Percentiles rank a stretch among this genome's conserved stretches.
phyloP scores from a whole-genome alignment of 2,888 invertebrate species.

The Myathropa florea region DNA sequence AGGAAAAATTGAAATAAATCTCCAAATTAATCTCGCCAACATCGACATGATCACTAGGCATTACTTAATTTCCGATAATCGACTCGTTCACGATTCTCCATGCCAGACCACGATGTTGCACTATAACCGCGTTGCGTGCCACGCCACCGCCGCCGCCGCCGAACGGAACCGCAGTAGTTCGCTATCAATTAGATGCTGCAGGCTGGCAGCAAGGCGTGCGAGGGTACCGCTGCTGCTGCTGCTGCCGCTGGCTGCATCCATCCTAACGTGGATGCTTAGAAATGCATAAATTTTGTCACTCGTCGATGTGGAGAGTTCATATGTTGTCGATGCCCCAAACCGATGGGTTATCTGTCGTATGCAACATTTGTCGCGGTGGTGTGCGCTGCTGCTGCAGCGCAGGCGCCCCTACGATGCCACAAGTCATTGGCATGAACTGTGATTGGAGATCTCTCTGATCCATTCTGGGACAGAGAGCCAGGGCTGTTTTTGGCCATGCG shows the following conservation, averaged over 20 bases:
- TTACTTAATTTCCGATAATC: conserved; percentile 64
- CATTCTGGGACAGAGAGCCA: conserved; percentile 7
- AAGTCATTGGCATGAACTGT: conserved; percentile 49
- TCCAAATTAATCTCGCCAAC: conserved; percentile 47
- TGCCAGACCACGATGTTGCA: conserved; percentile 65
- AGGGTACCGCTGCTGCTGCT: neutral
- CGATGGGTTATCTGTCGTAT: conserved; percentile 33
- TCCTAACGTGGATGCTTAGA: conserved; percentile 19
- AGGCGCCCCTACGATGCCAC: conserved; percentile 18
- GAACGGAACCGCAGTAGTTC: conserved; percentile 48
- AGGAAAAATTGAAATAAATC: conserved; percentile 29
- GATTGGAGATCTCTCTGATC: conserved; percentile 48
- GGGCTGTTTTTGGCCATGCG: neutral
- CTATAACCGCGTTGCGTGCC: conserved; percentile 66
- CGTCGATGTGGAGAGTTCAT: conserved; percentile 35
- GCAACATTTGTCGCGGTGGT: conserved; percentile 23
- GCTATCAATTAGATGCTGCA: conserved; percentile 59
- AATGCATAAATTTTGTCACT: conserved; percentile 62
- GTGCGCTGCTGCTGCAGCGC: neutral
- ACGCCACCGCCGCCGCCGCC: conserved; percentile 35
- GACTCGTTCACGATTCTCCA: conserved; percentile 57
- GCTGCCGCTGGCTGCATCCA: neutral
- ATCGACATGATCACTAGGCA: conserved; percentile 56
- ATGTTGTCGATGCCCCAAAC: conserved; percentile 29
- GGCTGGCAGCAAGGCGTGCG: neutral